Percentiles rank a stretch among this genome's conserved stretches.
phyloP scores from a whole-genome alignment of 2,797 vertebrate genomes.

The Eulemur coronatus region DNA sequence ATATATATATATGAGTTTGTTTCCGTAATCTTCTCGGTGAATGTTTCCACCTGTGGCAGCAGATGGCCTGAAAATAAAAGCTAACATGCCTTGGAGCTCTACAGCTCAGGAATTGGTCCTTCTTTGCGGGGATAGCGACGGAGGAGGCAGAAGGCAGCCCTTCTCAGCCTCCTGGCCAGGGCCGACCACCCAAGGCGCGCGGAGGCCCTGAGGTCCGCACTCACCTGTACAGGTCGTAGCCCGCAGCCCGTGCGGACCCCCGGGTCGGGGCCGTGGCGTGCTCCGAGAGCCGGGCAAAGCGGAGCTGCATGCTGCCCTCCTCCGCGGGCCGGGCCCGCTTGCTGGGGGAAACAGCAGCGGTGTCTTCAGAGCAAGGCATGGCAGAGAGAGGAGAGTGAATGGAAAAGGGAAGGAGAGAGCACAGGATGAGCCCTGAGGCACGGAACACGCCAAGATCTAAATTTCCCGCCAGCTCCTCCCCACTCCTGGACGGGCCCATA shows the following conservation, averaged over 20 bases:
- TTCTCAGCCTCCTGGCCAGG: not conserved
- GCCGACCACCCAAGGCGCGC: not conserved
- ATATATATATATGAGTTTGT: not conserved
- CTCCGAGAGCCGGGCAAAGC: constrained; percentile 91
- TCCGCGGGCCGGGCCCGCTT: constrained; percentile 83
- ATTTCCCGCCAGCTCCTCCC: not conserved
- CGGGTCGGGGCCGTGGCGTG: constrained; percentile 90
- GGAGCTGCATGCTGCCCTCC: constrained; percentile 80
- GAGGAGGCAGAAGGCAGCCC: not conserved
- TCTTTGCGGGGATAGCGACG: not conserved
- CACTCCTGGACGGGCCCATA: constrained; percentile 1
- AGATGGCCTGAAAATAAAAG: not conserved
- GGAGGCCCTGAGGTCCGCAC: not conserved
- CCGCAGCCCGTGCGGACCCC: constrained; percentile 93
- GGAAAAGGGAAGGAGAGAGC: fast-evolving
- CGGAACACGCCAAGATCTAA: fast-evolving
- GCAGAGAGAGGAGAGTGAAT: fast-evolving
- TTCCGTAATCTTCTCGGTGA: not conserved
- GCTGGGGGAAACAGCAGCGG: constrained; percentile 81
- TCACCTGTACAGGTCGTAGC: constrained; percentile 97
- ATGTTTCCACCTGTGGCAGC: not conserved
- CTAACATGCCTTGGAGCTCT: not conserved
- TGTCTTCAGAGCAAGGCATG: constrained; percentile 89
- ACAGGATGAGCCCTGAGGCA: fast-evolving
- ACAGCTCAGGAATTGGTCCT: not conserved